phyloP scores from a whole-genome alignment of 2,888 invertebrate genomes.

The Oscheius onirici region DNA sequence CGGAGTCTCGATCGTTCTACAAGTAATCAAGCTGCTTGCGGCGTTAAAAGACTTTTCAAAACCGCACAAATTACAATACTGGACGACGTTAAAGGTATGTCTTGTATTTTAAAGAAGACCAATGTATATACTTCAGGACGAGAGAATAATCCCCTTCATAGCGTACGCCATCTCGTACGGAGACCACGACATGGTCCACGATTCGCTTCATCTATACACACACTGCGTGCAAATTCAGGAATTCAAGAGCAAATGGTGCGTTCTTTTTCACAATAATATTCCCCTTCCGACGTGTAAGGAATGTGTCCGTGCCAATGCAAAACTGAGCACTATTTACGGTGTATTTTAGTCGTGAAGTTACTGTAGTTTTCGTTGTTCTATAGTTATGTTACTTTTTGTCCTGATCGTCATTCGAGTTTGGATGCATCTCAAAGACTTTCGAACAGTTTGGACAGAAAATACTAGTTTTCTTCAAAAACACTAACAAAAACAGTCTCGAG shows the following conservation, averaged over 20 bases:
- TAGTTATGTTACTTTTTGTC: too few relatives aligned
- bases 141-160: conserved; percentile 72
- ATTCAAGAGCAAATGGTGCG: conserved; percentile 71
- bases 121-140: conserved; percentile 64
- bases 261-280: not conserved
- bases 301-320: too few relatives aligned
- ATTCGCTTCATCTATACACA: conserved; percentile 71
- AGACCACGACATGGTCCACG: conserved; percentile 70
- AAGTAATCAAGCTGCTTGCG: conserved; percentile 59
- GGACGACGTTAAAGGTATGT: conserved; percentile 71
- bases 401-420: too few relatives aligned
- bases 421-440: too few relatives aligned
- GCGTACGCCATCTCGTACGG: conserved; percentile 72
- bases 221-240: conserved; percentile 71
- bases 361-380: not conserved
- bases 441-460: too few relatives aligned
- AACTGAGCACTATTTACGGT: too few relatives aligned
- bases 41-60: conserved; percentile 67
- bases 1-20: conserved; percentile 63
- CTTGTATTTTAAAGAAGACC: too few relatives aligned
- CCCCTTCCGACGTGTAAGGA: too few relatives aligned
- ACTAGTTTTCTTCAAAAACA: too few relatives aligned
- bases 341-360: too few relatives aligned
- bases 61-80: conserved; percentile 70
- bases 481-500: too few relatives aligned